These are phyloP conservation scores for Trachelus tabidus DNA, from an alignment of 2,888 invertebrate genomes.

Conservation along the genomic window DNA sequence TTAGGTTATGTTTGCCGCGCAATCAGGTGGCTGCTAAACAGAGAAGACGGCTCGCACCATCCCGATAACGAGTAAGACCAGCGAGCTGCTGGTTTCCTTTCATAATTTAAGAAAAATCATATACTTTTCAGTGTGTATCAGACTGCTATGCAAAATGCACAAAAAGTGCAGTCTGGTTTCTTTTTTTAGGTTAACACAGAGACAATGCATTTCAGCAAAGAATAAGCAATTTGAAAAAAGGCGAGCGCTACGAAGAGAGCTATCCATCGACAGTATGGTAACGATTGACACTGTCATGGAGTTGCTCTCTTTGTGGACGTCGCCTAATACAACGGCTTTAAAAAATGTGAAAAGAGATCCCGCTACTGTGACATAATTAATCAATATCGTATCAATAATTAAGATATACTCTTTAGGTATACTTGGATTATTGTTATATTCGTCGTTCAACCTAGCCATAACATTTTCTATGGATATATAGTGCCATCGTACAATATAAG, in stretches of 20 bases:
- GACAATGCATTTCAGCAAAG: neutral
- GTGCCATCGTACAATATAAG: neutral
- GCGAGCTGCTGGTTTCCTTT: constrained; percentile 28
- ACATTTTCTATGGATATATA: constrained; percentile 12
- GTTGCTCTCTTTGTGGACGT: constrained; percentile 99
- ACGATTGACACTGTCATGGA: constrained; percentile 97
- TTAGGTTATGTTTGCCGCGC: constrained; percentile 49
- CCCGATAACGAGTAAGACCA: constrained; percentile 55
- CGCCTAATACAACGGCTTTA: constrained; percentile 71
- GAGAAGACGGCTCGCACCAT: constrained; percentile 56
- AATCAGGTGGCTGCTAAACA: constrained; percentile 59
- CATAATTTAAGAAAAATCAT: constrained; percentile 11
- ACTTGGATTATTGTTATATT: neutral
- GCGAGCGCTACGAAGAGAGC: constrained; percentile 89
- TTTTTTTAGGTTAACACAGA: neutral
- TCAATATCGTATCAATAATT: neutral
- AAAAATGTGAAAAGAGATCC: neutral
- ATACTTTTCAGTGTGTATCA: neutral
- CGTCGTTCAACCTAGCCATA: constrained; percentile 15
- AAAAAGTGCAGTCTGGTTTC: constrained; percentile 7
- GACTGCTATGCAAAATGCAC: neutral
- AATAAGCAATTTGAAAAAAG: constrained; percentile 21
- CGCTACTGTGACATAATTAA: neutral
- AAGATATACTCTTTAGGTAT: neutral
- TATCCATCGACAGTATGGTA: constrained; percentile 99